A percentile compares a stretch with the other conserved stretches of the same genome.
These are phyloP conservation scores for Sitta carolinensis DNA, from an alignment of 2,797 vertebrate species.

Conservation along the genomic window DNA sequence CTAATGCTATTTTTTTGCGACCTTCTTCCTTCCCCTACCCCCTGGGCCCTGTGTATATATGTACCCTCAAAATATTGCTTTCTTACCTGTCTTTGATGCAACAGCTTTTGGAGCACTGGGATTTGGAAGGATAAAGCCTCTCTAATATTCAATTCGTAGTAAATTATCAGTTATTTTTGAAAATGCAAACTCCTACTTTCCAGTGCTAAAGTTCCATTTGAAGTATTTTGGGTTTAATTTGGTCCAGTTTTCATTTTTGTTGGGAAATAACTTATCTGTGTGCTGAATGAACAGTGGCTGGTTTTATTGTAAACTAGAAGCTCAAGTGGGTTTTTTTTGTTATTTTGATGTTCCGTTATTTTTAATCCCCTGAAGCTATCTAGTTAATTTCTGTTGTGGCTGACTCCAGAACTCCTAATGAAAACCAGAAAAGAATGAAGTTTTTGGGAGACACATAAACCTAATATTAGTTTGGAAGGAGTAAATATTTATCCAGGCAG, in stretches of 20 bases:
- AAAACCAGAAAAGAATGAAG: constrained; percentile 34
- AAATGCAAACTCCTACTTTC: background rate
- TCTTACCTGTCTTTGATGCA: background rate
- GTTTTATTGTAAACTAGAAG: background rate
- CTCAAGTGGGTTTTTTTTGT: background rate
- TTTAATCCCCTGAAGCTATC: background rate
- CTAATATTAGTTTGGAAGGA: constrained; percentile 37
- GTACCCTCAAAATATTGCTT: background rate
- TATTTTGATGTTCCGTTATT: background rate
- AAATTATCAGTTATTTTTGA: background rate
- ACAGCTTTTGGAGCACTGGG: background rate
- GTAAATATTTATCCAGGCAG: constrained; percentile 53
- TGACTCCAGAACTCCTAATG: background rate
- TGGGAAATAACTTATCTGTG: background rate
- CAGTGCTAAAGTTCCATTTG: background rate
- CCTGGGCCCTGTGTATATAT: background rate
- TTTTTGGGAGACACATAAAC: constrained; percentile 23
- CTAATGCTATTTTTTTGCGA: background rate
- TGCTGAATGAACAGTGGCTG: background rate
- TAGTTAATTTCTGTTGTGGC: background rate
- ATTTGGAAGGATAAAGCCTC: background rate
- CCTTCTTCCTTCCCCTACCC: background rate
- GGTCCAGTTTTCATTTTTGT: background rate
- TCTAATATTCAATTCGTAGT: background rate
- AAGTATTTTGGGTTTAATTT: background rate